Conservation (phyloP, 2,797 vertebrate species). For the Oreochromis grahami region DNA sequence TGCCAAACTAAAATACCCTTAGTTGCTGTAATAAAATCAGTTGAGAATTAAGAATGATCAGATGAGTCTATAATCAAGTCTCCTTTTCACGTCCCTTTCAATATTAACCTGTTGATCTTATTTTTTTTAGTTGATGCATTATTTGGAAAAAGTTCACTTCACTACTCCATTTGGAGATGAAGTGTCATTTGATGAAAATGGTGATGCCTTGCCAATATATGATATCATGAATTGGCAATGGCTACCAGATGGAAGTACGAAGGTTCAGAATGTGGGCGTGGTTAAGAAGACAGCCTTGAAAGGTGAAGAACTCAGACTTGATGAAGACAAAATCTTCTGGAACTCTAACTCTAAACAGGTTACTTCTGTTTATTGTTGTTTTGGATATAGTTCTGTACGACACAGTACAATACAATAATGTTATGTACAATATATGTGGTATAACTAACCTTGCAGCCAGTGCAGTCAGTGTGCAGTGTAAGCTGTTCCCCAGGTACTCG, state of each 20-base stretch:
- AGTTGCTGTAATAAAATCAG: neutral
- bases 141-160: slow-evolving; percentile 64
- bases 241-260: slow-evolving; percentile 44
- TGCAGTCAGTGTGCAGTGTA: slow-evolving; percentile 69
- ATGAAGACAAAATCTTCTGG: slow-evolving; percentile 31
- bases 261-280: slow-evolving; percentile 52
- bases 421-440: neutral
- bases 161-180: slow-evolving; percentile 66
- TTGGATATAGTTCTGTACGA: neutral
- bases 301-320: slow-evolving; percentile 45
- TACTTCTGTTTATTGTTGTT: neutral
- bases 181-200: slow-evolving; percentile 71
- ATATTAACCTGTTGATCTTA: neutral
- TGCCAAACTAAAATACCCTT: neutral
- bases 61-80: neutral
- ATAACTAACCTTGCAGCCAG: slow-evolving; percentile 35
- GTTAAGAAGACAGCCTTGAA: slow-evolving; percentile 40
- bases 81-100: neutral
- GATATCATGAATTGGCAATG: slow-evolving; percentile 71
- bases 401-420: neutral
- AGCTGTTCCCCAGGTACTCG: slow-evolving; percentile 69
- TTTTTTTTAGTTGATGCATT: slow-evolving; percentile 49
- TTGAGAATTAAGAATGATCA: neutral
- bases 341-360: slow-evolving; percentile 57
- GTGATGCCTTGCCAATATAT: slow-evolving; percentile 66